Percentiles rank a stretch among this genome's conserved stretches.
Evolutionary conservation across 2,888 invertebrate species (phyloP).

Genomic region (Lepidocyrtinus sp.): DNA sequence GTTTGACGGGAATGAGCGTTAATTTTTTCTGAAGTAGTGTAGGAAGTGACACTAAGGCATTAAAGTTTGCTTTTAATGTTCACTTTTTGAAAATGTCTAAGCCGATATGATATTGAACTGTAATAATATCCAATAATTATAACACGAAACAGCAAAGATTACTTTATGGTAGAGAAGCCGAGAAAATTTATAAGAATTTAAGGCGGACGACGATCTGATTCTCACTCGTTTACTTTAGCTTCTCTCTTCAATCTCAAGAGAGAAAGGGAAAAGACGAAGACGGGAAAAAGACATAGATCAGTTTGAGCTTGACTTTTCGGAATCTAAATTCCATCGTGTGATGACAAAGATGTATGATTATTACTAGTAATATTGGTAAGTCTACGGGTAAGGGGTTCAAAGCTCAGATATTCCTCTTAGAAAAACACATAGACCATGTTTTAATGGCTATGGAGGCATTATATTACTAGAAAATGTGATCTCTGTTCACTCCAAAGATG

Average conservation of each 20-base stretch:
- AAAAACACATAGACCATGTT: slow-evolving; percentile 26
- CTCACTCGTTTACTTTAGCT: neutral
- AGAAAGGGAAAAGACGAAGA: slow-evolving; percentile 36
- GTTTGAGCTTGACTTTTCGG: slow-evolving; percentile 62
- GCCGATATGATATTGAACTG: neutral
- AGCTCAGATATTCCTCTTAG: slow-evolving; percentile 54
- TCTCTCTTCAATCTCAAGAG: slow-evolving; percentile 15
- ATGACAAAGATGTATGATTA: slow-evolving; percentile 64
- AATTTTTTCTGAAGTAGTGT: neutral
- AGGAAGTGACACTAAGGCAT: neutral
- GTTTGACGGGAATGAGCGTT: too few species aligned
- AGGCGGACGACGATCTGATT: slow-evolving; percentile 42
- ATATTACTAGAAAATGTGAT: slow-evolving; percentile 11
- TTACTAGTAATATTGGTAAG: slow-evolving; percentile 61
- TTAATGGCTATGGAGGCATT: slow-evolving; percentile 42
- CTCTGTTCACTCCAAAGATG: neutral
- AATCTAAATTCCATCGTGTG: slow-evolving; percentile 63
- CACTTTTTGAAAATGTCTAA: neutral
- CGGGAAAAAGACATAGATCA: slow-evolving; percentile 60
- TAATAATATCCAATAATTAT: slow-evolving; percentile 4
- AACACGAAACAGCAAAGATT: neutral
- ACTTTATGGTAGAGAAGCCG: too few species aligned
- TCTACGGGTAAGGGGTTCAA: slow-evolving; percentile 51
- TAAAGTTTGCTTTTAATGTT: neutral
- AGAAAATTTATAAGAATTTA: too few species aligned